These are phyloP conservation scores for Cecidostiba fungosa DNA, from an alignment of 2,888 invertebrate species.

Conservation along the genomic window DNA sequence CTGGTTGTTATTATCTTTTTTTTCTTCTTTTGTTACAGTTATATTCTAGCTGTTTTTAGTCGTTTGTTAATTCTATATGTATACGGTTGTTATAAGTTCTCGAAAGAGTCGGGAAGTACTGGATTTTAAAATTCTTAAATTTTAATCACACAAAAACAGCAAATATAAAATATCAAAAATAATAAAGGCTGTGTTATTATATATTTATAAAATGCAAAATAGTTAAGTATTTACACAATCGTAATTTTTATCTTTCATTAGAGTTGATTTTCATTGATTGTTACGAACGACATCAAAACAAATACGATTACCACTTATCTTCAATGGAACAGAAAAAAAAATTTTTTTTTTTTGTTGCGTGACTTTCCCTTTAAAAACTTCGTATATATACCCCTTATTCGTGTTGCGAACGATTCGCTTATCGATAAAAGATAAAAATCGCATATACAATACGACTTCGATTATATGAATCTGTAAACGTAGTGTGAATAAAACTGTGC, in stretches of 20 bases:
- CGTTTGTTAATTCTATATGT: constrained; percentile 31
- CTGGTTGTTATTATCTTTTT: background rate
- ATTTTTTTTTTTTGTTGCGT: background rate
- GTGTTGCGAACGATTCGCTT: background rate
- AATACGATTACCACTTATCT: constrained; percentile 27
- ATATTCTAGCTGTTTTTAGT: constrained; percentile 21
- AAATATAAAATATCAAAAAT: constrained; percentile 21
- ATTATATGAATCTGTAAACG: constrained; percentile 31
- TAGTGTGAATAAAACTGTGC: constrained; percentile 53
- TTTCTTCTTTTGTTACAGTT: too few relatives aligned
- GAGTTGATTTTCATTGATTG: background rate
- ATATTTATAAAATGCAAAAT: background rate
- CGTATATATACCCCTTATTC: background rate
- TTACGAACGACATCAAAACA: constrained; percentile 3
- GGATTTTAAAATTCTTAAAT: background rate
- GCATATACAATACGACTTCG: background rate
- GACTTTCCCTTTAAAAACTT: constrained; percentile 10
- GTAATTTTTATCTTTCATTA: constrained; percentile 24
- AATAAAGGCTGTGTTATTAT: constrained; percentile 31
- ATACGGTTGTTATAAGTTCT: constrained; percentile 4
- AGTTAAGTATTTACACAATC: background rate
- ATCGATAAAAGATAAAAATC: constrained; percentile 46
- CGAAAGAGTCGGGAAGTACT: constrained; percentile 20
- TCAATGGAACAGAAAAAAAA: background rate
- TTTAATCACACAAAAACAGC: background rate